Percentiles rank a stretch among this genome's conserved stretches.
Evolutionary conservation across 2,797 vertebrate species (phyloP).

Genomic region (Lateolabrax maculatus): DNA sequence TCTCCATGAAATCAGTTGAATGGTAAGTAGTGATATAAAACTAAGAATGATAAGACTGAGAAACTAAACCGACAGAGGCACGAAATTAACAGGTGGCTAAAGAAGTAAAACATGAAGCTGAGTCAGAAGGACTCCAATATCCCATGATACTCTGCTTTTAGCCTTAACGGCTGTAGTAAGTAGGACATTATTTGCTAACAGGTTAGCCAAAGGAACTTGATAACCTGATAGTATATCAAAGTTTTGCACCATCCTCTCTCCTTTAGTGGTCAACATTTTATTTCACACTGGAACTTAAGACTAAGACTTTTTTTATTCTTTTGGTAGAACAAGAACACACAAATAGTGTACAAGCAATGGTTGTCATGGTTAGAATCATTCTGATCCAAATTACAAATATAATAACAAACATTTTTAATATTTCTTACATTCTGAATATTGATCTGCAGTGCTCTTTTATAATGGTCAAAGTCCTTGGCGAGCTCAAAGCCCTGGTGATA

Average conservation of each 20-base stretch:
- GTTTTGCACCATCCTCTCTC: neutral
- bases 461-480: slow-evolving; percentile 98
- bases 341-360: neutral
- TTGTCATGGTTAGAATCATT: neutral
- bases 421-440: slow-evolving; percentile 98
- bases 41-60: neutral
- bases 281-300: neutral
- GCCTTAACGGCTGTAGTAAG: neutral
- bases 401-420: neutral
- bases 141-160: neutral
- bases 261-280: neutral
- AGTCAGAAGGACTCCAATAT: neutral
- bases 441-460: slow-evolving; percentile 95
- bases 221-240: neutral
- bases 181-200: neutral
- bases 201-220: neutral
- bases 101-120: neutral
- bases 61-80: neutral
- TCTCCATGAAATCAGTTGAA: neutral
- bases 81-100: neutral
- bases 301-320: neutral
- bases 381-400: neutral
- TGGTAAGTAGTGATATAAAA: neutral
- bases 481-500: slow-evolving; percentile 99
- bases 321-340: neutral